Evolutionary conservation across 2,888 invertebrate species (phyloP).

Genomic region (Isotomurus palustris): DNA sequence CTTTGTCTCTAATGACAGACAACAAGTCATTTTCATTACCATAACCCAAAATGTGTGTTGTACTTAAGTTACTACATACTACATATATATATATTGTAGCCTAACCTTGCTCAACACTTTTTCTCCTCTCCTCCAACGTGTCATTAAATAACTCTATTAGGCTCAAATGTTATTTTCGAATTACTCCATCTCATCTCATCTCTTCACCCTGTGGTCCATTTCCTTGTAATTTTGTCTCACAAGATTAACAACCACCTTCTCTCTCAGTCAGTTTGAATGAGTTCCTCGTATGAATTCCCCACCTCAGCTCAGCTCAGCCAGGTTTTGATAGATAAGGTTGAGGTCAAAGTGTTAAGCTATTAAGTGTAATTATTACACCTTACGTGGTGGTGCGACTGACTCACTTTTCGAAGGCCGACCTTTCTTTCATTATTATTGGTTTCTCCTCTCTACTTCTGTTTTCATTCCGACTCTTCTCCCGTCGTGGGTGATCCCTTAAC

Average conservation of each 20-base stretch:
- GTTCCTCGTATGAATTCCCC: too few species aligned
- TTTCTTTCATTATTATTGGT: neutral
- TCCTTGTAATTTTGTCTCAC: neutral
- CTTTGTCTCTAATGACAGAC: too few species aligned
- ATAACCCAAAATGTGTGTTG: too few species aligned
- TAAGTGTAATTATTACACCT: conserved; percentile 13
- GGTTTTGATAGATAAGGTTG: conserved; percentile 6
- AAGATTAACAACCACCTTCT: neutral
- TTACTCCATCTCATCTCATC: too few species aligned
- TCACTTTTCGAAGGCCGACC: neutral
- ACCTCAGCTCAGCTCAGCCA: too few species aligned
- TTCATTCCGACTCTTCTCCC: neutral
- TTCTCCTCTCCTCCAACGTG: too few species aligned
- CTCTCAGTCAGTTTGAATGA: neutral
- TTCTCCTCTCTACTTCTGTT: neutral
- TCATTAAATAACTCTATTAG: too few species aligned
- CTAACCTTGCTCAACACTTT: too few species aligned
- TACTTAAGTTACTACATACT: too few species aligned
- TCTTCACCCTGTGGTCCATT: neutral
- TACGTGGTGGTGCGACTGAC: neutral
- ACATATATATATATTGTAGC: too few species aligned
- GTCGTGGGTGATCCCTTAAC: conserved; percentile 11
- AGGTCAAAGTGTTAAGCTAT: conserved; percentile 12
- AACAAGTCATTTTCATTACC: too few species aligned
- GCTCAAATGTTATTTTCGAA: too few species aligned